Conservation (phyloP, 1,140 invertebrate genomes). For the Bradysia coprophila region DNA sequence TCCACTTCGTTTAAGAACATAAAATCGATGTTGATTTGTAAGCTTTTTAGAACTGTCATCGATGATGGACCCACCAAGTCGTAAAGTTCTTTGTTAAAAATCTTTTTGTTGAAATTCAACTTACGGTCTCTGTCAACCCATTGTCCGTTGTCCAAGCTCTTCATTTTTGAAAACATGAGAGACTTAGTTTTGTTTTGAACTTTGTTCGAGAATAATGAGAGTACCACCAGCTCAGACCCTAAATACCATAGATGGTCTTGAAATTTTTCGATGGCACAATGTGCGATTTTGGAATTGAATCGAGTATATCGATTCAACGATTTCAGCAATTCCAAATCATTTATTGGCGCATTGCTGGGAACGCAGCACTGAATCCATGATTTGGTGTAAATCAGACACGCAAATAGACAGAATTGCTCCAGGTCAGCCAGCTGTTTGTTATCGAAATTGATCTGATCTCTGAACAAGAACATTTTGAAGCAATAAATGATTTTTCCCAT, state of each 20-base stretch:
- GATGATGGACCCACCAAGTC: background rate
- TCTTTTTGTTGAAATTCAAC: background rate
- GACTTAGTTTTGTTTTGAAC: background rate
- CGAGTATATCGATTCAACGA: background rate
- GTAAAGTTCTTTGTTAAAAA: background rate
- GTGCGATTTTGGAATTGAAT: background rate
- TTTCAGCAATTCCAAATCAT: background rate
- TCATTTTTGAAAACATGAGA: background rate
- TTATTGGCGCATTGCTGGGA: background rate
- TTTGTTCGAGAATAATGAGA: background rate
- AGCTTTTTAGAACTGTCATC: background rate
- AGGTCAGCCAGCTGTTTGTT: background rate
- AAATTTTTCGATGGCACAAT: background rate
- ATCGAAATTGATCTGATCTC: background rate
- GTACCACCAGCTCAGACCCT: background rate
- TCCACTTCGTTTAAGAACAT: background rate
- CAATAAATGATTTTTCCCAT: constrained; percentile 20
- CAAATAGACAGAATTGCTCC: background rate
- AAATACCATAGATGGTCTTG: no score
- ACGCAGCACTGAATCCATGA: background rate
- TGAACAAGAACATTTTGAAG: constrained; percentile 14
- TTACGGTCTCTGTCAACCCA: background rate
- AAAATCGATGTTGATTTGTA: background rate
- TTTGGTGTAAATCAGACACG: background rate
- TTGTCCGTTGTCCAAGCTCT: background rate